Base-by-base conservation (phyloP, 2,888 invertebrate genomes). In the Clivina fossor region DNA sequence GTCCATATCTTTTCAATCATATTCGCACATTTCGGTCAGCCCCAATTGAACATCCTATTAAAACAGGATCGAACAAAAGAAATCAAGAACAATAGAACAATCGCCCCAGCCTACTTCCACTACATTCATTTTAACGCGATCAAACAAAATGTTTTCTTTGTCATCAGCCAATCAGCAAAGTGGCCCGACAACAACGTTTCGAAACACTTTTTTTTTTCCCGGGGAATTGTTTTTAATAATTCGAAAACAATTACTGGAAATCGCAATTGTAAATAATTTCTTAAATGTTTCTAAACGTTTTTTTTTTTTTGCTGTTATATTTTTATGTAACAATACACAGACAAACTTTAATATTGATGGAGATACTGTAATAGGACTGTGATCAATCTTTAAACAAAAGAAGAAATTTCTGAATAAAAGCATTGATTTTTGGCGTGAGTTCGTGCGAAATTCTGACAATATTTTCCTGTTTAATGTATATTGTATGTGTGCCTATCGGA, bases 91-190 rank as follows among this genome's bases (percentile, higher is more conserved):
- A 41, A 41, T 41, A 22, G 41, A 24, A 41, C 41, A 41, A 38
- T 20, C 26, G 22, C 41, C n/a, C 22, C 13, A 20, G 41, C 41
- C 41, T 41, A 41, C 41, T 41, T 41, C 41, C 41, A 41, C 24
- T 22, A 41, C 41, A 41, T 41, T 41, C 41, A 22, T 22, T 24
- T 41, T 41, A 41, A 41, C 41, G 41, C 41, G 41, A 41, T 41
- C 13, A 22, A 11, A 41, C 24, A 41, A 38, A 41, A 41, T 41
- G 41, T 41, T 41, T 41, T 41, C 41, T 41, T 41, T 41, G 41
- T 41, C 26, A 11, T 2, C 9, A 18, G 22, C 41, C 41, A 41
- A 41, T 41, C 41, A 41, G 15, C 24, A 15, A 11, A 41, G 41
- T 41, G 41, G 13, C 22, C 41, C 8, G 26, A 41, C 26, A 8